Conservation (phyloP, 2,113 vertebrate genomes). For the Triplophysa tibetana region DNA sequence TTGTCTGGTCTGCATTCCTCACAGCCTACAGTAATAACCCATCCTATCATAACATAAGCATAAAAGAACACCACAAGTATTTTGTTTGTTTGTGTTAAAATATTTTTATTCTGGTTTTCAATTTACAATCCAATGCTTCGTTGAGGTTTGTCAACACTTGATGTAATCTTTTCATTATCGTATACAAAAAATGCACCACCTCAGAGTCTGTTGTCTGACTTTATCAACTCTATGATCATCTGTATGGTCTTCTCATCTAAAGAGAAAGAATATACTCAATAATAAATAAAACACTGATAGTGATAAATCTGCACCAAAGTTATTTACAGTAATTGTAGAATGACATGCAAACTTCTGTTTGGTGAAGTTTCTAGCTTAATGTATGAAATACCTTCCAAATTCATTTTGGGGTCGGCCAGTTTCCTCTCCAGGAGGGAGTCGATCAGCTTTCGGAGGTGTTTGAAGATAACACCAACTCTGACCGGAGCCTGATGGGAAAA, state of each 20-base stretch:
- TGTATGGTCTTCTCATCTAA: conserved; percentile 88
- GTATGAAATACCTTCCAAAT: conserved; percentile 86
- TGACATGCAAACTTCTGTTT: background rate
- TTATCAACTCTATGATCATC: conserved; percentile 90
- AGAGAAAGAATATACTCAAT: conserved; percentile 49
- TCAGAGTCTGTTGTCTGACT: conserved; percentile 76
- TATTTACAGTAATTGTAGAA: background rate
- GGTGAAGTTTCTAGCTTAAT: background rate
- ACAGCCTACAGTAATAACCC: background rate
- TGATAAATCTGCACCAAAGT: background rate
- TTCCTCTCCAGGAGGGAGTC: conserved; percentile 91
- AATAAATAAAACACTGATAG: background rate
- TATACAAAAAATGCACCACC: conserved; percentile 7
- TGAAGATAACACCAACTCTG: conserved; percentile 97
- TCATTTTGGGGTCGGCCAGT: conserved; percentile 92
- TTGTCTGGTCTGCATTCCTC: background rate
- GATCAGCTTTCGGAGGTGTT: conserved; percentile 90
- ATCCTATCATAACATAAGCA: background rate
- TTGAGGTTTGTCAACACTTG: background rate
- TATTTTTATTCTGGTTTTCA: conserved; percentile 45
- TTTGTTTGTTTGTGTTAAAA: conserved; percentile 31
- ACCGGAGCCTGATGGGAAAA: conserved; percentile 84
- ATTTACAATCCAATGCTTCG: background rate
- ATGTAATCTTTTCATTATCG: background rate
- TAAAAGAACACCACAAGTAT: conserved; percentile 4